phyloP scores from a whole-genome alignment of 2,888 invertebrate species.

The Dioctria rufipes region DNA sequence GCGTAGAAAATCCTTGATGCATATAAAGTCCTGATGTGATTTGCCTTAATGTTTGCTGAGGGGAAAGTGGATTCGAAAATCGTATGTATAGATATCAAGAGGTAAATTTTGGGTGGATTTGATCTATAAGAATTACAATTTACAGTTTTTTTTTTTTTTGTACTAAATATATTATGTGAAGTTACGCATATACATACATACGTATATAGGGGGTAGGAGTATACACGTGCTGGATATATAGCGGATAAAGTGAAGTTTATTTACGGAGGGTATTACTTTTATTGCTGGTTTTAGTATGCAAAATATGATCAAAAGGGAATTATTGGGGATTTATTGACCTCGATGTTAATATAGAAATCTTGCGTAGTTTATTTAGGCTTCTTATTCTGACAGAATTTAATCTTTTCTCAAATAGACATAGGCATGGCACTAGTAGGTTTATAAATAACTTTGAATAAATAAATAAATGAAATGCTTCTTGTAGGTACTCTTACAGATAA shows the following conservation, averaged over 20 bases:
- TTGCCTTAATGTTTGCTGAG: slow-evolving; percentile 34
- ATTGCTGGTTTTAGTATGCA: slow-evolving; percentile 34
- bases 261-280: slow-evolving; percentile 26
- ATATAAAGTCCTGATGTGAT: slow-evolving; percentile 46
- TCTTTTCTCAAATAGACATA: no score
- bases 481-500: no score
- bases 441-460: no score
- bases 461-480: no score
- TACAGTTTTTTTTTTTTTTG: slow-evolving; percentile 6
- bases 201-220: no score
- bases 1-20: slow-evolving; percentile 44
- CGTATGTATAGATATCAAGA: not conserved
- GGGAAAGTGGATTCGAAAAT: not conserved
- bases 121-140: slow-evolving; percentile 21
- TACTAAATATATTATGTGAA: no score
- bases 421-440: no score
- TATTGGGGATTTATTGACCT: no score
- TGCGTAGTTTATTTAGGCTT: no score
- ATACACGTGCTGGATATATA: slow-evolving; percentile 18
- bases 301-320: slow-evolving; percentile 8
- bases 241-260: slow-evolving; percentile 17
- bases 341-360: no score
- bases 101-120: slow-evolving; percentile 32
- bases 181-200: no score
- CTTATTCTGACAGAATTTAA: no score